Evolutionary conservation across 2,113 vertebrate species (phyloP).

Genomic region (Lophius piscatorius): DNA sequence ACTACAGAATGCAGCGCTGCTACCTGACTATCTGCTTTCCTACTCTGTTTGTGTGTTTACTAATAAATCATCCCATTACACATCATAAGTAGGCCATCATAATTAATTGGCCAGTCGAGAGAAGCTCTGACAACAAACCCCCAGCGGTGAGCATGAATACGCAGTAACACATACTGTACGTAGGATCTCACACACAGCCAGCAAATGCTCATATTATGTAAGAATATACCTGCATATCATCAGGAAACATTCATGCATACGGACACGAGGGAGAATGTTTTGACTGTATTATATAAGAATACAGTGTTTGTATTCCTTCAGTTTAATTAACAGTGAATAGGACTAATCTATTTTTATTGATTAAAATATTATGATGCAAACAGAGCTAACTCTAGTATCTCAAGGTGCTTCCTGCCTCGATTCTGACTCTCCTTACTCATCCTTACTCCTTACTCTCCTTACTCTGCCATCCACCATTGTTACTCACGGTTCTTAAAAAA

Average conservation of each 20-base stretch:
- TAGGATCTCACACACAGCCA: constrained; percentile 25
- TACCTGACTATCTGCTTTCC: constrained; percentile 67
- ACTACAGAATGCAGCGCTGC: constrained; percentile 44
- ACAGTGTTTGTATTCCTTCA: no score
- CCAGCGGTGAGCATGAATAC: constrained; percentile 57
- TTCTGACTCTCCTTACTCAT: no score
- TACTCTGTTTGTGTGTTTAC: constrained; percentile 80
- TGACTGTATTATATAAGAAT: no score
- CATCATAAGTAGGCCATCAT: constrained; percentile 86
- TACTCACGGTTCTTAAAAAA: constrained; percentile 42
- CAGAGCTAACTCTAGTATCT: constrained; percentile 13
- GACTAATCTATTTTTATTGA: no score
- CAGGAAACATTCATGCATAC: constrained; percentile 11
- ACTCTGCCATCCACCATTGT: constrained; percentile 29
- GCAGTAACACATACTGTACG: constrained; percentile 39
- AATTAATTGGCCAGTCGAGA: constrained; percentile 84
- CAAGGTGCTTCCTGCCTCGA: no score
- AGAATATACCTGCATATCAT: background rate
- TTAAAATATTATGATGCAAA: no score
- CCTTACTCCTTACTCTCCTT: no score
- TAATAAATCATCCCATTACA: constrained; percentile 85
- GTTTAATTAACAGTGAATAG: no score
- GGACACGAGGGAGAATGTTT: no score
- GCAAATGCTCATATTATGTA: constrained; percentile 21
- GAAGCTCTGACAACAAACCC: constrained; percentile 78